Conservation (phyloP, 1,140 invertebrate genomes). For the Cardiocondyla obscurior region DNA sequence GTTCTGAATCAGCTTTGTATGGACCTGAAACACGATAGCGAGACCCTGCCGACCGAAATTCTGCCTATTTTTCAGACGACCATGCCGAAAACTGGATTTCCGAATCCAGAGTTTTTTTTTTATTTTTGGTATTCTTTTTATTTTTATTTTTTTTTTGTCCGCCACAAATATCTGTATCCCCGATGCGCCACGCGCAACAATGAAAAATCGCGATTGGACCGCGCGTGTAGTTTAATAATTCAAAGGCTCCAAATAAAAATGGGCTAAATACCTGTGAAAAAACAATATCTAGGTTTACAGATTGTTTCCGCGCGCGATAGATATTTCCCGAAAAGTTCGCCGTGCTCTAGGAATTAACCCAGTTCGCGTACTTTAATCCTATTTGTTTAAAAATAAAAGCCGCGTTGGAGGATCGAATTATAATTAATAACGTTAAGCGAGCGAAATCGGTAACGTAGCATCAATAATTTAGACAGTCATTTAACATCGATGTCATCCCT, state of each 20-base stretch:
- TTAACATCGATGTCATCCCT: neutral
- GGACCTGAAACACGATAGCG: neutral
- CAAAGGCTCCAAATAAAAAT: slow-evolving; percentile 27
- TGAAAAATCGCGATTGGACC: slow-evolving; percentile 16
- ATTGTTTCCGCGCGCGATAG: neutral
- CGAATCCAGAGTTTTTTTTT: no score
- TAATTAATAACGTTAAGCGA: neutral
- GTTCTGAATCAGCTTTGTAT: neutral
- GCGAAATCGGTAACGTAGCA: neutral
- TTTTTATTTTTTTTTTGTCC: neutral
- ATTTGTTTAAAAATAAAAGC: neutral
- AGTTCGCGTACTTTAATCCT: neutral
- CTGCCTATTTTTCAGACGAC: neutral
- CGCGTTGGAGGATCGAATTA: neutral
- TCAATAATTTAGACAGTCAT: neutral
- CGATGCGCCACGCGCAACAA: neutral
- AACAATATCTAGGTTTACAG: neutral
- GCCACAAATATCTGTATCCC: neutral
- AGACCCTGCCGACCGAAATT: neutral
- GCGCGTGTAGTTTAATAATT: slow-evolving; percentile 26
- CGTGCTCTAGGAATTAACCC: neutral
- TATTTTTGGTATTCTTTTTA: no score
- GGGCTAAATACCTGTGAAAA: neutral
- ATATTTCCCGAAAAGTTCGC: neutral
- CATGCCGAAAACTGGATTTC: neutral